Conservation (phyloP, 2,888 invertebrate genomes). For the Platypus cylindrus region DNA sequence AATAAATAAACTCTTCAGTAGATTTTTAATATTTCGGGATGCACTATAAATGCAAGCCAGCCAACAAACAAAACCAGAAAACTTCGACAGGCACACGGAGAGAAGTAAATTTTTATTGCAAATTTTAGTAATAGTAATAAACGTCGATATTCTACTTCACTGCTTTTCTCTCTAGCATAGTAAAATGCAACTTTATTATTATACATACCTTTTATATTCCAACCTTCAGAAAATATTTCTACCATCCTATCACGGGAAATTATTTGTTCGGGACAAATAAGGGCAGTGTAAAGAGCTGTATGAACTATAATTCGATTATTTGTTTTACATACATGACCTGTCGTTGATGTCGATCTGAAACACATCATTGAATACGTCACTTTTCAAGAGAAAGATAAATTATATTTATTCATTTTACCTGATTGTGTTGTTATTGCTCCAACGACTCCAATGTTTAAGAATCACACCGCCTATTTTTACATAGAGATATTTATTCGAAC, state of each 20-base stretch:
- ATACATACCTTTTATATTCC: slow-evolving; percentile 39
- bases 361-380: background rate
- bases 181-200: too few relatives aligned
- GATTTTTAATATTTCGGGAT: too few relatives aligned
- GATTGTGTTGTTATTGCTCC: slow-evolving; percentile 47
- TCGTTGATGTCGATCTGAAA: slow-evolving; percentile 9
- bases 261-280: slow-evolving; percentile 44
- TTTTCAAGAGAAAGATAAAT: background rate
- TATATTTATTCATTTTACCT: slow-evolving; percentile 15
- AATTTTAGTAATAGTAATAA: too few relatives aligned
- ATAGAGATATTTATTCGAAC: slow-evolving; percentile 63
- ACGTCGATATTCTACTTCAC: too few relatives aligned
- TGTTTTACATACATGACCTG: slow-evolving; percentile 47
- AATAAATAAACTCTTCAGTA: too few relatives aligned
- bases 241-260: slow-evolving; percentile 51
- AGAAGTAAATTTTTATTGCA: too few relatives aligned
- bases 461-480: slow-evolving; percentile 59
- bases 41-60: too few relatives aligned
- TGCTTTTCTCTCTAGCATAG: too few relatives aligned
- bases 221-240: slow-evolving; percentile 76
- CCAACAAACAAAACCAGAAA: too few relatives aligned
- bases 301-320: slow-evolving; percentile 61
- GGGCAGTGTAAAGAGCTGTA: slow-evolving; percentile 44
- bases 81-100: too few relatives aligned
- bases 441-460: slow-evolving; percentile 34